Conservation (phyloP, 2,797 vertebrate genomes). For the Monodelphis domestica region DNA sequence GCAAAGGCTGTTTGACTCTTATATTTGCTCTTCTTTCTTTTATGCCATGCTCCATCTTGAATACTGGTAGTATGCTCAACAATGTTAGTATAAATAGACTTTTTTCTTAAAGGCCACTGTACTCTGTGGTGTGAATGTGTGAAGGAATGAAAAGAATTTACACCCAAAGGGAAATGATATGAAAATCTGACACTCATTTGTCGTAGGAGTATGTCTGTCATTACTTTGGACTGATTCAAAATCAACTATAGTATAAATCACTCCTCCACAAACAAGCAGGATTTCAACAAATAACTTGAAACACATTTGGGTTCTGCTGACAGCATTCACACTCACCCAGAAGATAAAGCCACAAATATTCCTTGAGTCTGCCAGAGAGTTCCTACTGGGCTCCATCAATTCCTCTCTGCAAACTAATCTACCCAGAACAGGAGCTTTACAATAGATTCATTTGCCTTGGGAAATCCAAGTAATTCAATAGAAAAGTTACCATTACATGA, state of each 20-base stretch:
- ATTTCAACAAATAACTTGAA: conserved; percentile 14
- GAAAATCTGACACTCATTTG: not conserved
- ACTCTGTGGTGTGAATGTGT: conserved; percentile 28
- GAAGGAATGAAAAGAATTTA: conserved; percentile 31
- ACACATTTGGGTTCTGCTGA: conserved; percentile 26
- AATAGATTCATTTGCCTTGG: not conserved
- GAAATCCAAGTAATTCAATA: not conserved
- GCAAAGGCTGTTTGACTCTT: not conserved
- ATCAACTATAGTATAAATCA: not conserved
- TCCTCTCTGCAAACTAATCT: not conserved
- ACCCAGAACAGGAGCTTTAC: not conserved
- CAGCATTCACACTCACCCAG: not conserved
- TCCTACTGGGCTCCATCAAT: not conserved
- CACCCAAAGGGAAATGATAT: conserved; percentile 2
- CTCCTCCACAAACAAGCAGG: not conserved
- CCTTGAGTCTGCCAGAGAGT: not conserved
- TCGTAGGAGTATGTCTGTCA: not conserved
- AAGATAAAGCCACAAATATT: not conserved
- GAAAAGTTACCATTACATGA: conserved; percentile 20
- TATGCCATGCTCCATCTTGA: not conserved
- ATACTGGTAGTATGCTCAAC: not conserved
- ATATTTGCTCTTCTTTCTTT: not conserved
- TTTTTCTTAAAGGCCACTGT: conserved; percentile 9
- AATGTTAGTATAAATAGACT: not conserved
- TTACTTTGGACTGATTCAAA: not conserved